Evolutionary conservation across 23 tunicate genomes (phyloP).

Genomic region (Halocynthia aurantium): DNA sequence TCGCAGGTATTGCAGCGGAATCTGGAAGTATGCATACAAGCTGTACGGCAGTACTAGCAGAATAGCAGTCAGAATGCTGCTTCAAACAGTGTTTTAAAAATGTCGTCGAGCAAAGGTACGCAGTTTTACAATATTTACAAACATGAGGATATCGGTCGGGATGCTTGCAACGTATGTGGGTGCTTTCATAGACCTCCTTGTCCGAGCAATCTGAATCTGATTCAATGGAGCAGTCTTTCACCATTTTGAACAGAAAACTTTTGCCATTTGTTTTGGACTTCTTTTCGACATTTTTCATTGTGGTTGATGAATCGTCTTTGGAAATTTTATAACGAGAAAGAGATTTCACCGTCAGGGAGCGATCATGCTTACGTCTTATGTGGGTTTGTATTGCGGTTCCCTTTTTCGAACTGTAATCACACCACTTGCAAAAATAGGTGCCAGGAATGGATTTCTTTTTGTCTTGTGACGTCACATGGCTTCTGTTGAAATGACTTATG

Average conservation of each 20-base stretch:
- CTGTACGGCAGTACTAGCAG: not conserved
- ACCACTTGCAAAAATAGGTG: not conserved
- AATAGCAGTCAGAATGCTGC: not conserved
- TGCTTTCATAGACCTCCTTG: not conserved
- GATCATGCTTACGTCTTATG: not conserved
- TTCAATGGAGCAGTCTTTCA: not conserved
- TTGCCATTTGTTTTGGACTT: not conserved
- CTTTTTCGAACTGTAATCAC: not conserved
- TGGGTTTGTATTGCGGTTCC: constrained; percentile 3
- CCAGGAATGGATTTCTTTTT: not conserved
- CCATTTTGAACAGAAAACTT: not conserved
- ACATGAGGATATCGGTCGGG: not conserved
- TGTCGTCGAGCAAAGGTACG: not conserved
- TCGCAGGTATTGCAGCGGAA: not conserved
- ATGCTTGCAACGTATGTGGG: constrained; percentile 8
- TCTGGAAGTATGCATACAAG: not conserved
- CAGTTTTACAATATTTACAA: not conserved
- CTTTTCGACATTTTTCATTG: not conserved
- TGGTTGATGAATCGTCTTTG: not conserved
- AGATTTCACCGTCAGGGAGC: not conserved
- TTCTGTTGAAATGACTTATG: not conserved
- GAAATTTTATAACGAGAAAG: not conserved
- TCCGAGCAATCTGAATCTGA: not conserved
- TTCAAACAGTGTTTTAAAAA: not conserved
- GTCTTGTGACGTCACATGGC: not conserved